Evolutionary conservation across 2,888 invertebrate genomes (phyloP), one percentile per base, ranked within the genome.

Genomic region (Hirtodrosophila histrioides): DNA sequence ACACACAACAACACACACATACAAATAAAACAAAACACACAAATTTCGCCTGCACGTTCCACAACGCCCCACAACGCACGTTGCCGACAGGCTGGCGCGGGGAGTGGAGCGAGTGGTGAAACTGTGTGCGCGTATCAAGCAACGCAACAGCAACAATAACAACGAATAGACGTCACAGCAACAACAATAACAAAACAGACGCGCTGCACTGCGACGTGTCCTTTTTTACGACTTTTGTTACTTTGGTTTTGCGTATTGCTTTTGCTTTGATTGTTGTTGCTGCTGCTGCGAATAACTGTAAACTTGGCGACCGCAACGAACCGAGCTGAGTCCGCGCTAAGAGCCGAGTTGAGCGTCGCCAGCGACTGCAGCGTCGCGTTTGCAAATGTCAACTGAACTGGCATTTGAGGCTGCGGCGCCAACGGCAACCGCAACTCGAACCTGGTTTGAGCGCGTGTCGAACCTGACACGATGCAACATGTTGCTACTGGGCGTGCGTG

Each of bases 361-460:
- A 66, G 66, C 75, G 53, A 72, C 75, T 55, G 58, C 68, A 58
- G 60, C 69, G 77, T 67, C 64, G 69, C 77, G 78, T 44, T 80
- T 74, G 60, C 63, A 77, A 81, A 83, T 70, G 80, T 83, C 77
- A 83, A 81, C 81, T 81, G 77, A 73, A 55, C 54, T 62, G 57
- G 24, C 48, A 55, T 63, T 63, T 43, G 49, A 37, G 35, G 49
- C 49, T 37, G 48, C 65, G 45, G 4, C 33, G 41, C 37, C 40
- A 53, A 27, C 27, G 37, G 33, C 12, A 31, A 11, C 37, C 10
- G 11, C 63, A 69, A 57, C 69, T n/a, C 48, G 33, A 57, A 39
- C 69, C 6, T 43, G 45, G 39, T 3, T 23, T 24, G 0, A 17
- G 9, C 40, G 23, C 7, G 36, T 11, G 5, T 53, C 61, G 35